phyloP scores from a whole-genome alignment of 2,888 invertebrate species.

The Tetranychus piercei region DNA sequence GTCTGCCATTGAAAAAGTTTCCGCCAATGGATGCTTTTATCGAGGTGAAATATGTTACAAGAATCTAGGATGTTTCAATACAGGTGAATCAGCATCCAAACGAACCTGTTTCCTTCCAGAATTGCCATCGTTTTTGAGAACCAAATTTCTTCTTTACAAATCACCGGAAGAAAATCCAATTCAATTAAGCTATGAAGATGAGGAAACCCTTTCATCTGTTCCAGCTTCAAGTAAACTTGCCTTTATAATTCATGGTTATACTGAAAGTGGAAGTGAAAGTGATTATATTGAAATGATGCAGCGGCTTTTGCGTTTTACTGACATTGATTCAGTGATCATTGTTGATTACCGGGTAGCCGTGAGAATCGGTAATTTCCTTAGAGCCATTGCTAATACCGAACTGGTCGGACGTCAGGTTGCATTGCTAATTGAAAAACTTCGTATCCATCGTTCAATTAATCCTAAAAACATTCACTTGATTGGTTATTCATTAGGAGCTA shows the following conservation, averaged over 20 bases:
- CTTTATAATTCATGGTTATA: not conserved
- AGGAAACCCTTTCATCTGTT: not conserved
- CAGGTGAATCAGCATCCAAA: not conserved
- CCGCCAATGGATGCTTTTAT: not conserved
- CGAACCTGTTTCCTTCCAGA: not conserved
- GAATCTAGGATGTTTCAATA: not conserved
- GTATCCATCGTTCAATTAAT: constrained; percentile 23
- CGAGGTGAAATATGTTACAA: not conserved
- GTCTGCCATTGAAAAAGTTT: not conserved
- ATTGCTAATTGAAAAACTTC: constrained; percentile 22
- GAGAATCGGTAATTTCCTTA: not conserved
- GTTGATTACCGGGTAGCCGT: not conserved
- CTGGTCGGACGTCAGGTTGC: constrained; percentile 64
- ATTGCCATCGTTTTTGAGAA: not conserved
- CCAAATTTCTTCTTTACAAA: not conserved
- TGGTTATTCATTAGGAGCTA: constrained; percentile 75
- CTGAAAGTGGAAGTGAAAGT: not conserved
- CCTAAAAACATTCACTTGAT: constrained; percentile 48
- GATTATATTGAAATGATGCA: not conserved
- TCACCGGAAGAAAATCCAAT: not conserved
- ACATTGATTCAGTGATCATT: not conserved
- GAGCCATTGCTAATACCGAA: constrained; percentile 62
- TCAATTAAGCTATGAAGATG: not conserved
- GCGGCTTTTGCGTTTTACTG: not conserved
- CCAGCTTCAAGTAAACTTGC: not conserved